Evolutionary conservation across 1,140 invertebrate species (phyloP).

Genomic region (Drosophila sucinea): DNA sequence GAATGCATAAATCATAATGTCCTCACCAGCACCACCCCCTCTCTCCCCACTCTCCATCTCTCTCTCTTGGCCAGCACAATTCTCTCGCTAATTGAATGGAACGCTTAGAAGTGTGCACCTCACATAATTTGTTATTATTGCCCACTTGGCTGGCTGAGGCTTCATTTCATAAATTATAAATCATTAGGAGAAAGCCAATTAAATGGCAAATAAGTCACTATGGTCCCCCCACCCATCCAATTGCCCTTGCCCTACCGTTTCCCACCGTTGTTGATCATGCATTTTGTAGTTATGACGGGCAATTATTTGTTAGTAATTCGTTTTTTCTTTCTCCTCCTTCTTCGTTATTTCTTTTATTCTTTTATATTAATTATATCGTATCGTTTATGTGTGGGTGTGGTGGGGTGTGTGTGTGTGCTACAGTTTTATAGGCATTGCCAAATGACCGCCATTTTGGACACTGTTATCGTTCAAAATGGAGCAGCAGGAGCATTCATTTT

Average conservation of each 20-base stretch:
- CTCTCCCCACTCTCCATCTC: not conserved
- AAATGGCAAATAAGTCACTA: conserved; percentile 44
- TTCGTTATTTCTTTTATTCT: conserved; percentile 20
- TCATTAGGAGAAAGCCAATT: conserved; percentile 47
- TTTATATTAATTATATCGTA: conserved; percentile 64
- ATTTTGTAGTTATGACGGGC: conserved; percentile 40
- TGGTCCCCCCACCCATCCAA: conserved; percentile 20
- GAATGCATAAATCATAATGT: conserved; percentile 36
- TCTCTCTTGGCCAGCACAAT: not conserved
- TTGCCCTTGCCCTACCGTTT: conserved; percentile 1
- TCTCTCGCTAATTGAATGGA: conserved; percentile 41
- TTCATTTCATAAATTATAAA: conserved; percentile 73
- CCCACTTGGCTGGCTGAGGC: conserved; percentile 18
- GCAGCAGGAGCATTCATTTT: conserved; percentile 42
- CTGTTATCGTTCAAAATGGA: conserved; percentile 37
- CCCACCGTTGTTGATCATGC: conserved; percentile 1
- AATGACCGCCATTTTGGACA: conserved; percentile 41
- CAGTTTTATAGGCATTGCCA: conserved; percentile 45
- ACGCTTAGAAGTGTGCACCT: conserved; percentile 37
- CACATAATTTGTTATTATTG: conserved; percentile 35
- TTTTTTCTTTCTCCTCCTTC: not conserved
- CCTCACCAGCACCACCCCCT: not conserved
- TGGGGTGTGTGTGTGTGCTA: conserved; percentile 42
- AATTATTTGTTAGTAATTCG: conserved; percentile 35
- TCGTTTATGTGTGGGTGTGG: conserved; percentile 43